These are phyloP conservation scores for Pollenia angustigena DNA, from an alignment of 2,888 invertebrate genomes.

Conservation along the genomic window DNA sequence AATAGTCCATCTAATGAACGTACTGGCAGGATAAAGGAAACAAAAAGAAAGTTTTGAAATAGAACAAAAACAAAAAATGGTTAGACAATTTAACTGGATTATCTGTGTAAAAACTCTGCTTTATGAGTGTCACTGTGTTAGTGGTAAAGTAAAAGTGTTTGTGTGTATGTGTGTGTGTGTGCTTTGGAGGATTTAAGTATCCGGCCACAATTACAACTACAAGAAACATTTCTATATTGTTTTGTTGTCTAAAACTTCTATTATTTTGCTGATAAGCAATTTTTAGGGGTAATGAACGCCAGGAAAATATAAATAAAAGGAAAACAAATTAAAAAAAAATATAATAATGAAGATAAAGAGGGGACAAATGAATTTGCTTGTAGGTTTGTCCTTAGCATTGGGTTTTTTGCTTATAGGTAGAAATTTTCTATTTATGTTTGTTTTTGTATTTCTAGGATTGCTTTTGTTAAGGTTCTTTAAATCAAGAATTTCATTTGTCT, in stretches of 20 bases:
- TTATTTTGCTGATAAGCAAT: constrained; percentile 12
- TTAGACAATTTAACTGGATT: constrained; percentile 29
- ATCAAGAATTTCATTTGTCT: no score
- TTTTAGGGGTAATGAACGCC: not conserved
- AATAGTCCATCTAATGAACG: constrained; percentile 12
- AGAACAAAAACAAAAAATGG: not conserved
- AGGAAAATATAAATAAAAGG: not conserved
- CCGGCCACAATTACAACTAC: not conserved
- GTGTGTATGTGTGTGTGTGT: not conserved
- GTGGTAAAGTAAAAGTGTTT: no score
- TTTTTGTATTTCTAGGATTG: no score
- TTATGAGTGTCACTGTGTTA: not conserved
- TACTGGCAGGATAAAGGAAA: not conserved
- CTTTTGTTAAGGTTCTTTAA: no score
- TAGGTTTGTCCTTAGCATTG: not conserved
- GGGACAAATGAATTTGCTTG: not conserved
- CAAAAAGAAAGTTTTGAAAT: constrained; percentile 12
- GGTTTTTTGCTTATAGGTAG: no score
- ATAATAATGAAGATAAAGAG: not conserved
- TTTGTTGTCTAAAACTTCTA: not conserved
- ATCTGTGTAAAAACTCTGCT: not conserved
- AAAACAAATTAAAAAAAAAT: not conserved
- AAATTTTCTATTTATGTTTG: no score
- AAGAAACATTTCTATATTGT: not conserved
- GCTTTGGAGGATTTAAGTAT: not conserved